These are phyloP conservation scores for Xyliphius kryptos DNA, from an alignment of 2,113 vertebrate species.

Conservation along the genomic window DNA sequence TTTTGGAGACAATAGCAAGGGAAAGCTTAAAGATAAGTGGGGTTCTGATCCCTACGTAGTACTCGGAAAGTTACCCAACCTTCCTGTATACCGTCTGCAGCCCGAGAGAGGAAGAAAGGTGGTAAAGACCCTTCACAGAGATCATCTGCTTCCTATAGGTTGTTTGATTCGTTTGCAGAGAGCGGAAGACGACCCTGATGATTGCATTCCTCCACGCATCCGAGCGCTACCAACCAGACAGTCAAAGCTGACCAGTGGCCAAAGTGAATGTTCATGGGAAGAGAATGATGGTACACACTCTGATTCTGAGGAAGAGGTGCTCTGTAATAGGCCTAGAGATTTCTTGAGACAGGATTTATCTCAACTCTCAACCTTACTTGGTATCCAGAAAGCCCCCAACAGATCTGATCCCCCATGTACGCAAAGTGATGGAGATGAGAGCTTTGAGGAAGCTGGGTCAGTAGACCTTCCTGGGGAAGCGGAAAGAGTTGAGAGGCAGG, in stretches of 20 bases:
- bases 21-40: conserved; percentile 2
- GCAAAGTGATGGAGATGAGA: too few relatives aligned
- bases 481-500: too few relatives aligned
- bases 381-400: too few relatives aligned
- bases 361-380: background rate
- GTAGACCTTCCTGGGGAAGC: too few relatives aligned
- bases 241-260: background rate
- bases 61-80: background rate
- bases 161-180: background rate
- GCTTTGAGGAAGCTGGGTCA: too few relatives aligned
- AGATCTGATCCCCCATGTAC: too few relatives aligned
- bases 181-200: background rate
- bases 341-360: too few relatives aligned
- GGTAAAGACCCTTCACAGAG: background rate
- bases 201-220: background rate
- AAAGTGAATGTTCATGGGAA: background rate
- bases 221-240: background rate
- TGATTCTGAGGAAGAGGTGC: too few relatives aligned
- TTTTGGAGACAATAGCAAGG: background rate
- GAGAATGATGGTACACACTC: background rate
- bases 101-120: background rate
- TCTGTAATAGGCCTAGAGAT: too few relatives aligned
- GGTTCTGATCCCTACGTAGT: background rate
- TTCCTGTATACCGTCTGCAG: conserved; percentile 1
- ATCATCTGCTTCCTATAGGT: background rate